A percentile compares a stretch with the other conserved stretches of the same genome.
phyloP scores from a whole-genome alignment of 23 tunicate species.

The Trididemnum miniatum region DNA sequence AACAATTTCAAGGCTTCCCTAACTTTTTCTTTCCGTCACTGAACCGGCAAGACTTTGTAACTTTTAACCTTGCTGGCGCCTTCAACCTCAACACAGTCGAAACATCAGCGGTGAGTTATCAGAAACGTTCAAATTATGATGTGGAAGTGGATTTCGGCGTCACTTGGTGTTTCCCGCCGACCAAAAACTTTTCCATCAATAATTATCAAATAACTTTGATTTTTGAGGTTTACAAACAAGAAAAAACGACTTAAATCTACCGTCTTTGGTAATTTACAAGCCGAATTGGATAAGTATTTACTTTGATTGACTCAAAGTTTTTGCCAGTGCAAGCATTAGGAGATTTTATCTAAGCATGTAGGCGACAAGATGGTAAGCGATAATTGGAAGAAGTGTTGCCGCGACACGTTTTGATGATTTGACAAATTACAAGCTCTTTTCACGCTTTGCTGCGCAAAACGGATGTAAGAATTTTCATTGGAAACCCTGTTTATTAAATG shows the following conservation, averaged over 20 bases:
- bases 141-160: too few species aligned
- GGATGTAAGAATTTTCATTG: not conserved
- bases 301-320: constrained; percentile 32
- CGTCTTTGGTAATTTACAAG: not conserved
- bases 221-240: too few species aligned
- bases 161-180: too few species aligned
- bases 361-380: constrained; percentile 44
- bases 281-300: not conserved
- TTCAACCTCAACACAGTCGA: not conserved
- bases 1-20: not conserved
- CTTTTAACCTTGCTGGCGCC: constrained; percentile 10
- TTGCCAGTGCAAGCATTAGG: not conserved
- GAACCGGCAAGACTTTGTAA: not conserved
- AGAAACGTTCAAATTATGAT: not conserved
- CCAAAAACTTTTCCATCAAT: too few species aligned
- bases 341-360: constrained; percentile 4
- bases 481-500: constrained; percentile 4
- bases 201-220: too few species aligned
- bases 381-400: constrained; percentile 26
- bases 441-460: not conserved
- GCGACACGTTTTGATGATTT: constrained; percentile 6
- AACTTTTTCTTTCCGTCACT: not conserved
- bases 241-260: too few species aligned
- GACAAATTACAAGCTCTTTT: constrained; percentile 3
- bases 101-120: not conserved